phyloP scores from a whole-genome alignment of 1,140 invertebrate genomes.

The Harpegnathos saltator region DNA sequence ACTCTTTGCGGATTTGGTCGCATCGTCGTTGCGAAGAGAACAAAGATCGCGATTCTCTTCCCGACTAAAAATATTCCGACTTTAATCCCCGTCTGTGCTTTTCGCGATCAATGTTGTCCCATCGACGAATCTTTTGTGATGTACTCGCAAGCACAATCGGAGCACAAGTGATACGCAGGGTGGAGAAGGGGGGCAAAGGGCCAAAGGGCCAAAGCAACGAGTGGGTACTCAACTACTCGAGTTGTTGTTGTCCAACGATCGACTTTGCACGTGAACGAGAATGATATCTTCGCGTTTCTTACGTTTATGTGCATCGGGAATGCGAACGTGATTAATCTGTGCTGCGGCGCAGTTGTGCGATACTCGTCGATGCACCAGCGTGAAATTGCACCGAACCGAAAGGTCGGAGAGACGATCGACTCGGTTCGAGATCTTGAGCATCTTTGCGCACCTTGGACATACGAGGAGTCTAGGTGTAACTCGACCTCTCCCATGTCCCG shows the following conservation, averaged over 20 bases:
- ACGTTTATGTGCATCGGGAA: not conserved
- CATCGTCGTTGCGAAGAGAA: not conserved
- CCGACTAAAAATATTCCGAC: not conserved
- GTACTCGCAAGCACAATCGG: constrained; percentile 24
- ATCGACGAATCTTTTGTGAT: constrained; percentile 34
- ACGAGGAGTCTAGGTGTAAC: not conserved
- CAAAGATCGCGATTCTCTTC: not conserved
- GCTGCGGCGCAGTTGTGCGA: not conserved
- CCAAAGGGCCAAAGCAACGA: constrained; percentile 58
- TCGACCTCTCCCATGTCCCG: not conserved
- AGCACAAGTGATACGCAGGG: constrained; percentile 56
- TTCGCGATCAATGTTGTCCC: not conserved
- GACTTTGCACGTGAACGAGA: constrained; percentile 65
- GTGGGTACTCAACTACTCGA: constrained; percentile 67
- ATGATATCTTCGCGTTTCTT: constrained; percentile 41
- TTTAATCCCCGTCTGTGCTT: not conserved
- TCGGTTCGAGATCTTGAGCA: not conserved
- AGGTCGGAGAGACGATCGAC: not conserved
- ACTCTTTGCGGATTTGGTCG: not conserved
- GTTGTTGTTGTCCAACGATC: constrained; percentile 70
- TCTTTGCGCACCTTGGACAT: not conserved
- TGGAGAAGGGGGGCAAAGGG: constrained; percentile 25
- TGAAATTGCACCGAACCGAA: not conserved
- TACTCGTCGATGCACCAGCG: not conserved
- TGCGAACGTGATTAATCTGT: not conserved